Evolutionary conservation across 2,888 invertebrate genomes (phyloP), one percentile per base, ranked within the genome.

Genomic region (Caenorhabditis wallacei): DNA sequence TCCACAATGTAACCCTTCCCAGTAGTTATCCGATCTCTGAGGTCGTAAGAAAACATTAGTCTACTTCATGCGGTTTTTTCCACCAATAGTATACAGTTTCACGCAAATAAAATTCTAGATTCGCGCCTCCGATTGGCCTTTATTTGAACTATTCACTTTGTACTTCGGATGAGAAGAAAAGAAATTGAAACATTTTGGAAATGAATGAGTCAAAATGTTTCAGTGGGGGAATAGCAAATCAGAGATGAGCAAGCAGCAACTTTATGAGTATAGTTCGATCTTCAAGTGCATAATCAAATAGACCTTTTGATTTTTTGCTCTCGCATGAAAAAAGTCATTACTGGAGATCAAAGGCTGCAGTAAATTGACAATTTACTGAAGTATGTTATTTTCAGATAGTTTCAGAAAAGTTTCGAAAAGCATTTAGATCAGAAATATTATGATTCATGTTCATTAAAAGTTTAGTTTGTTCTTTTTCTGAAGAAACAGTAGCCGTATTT

Each of bases 81-180:
- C 61, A 24, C 57, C 64, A 66, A 78, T 66, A 76, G 82, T 82
- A 82, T 82, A 82, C 82, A 76, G 82, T 82, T 82, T 76, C 82
- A 82, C 71, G 76, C 70, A 71, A 81, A 79, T 71, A 79, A 26
- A 40, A 71, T 80, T 75, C 80, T 75, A 61, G 80, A 80, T 80
- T 80, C 51, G 35, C 61, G 22, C 35, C 24, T 26, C 71, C 64
- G 79, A 48, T 80, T 53, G 63, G 40, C 61, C 48, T 46, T 64
- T 69, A 54, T 80, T 80, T 74, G 72, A 74, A 69, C 80, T 74
- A 54, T 70, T 69, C 54, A 74, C 61, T 59, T 66, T 57, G 35
- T 26, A 22, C 53, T 48, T 35, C 20, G 13, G 40, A 48, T 51
- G 70, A 71, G 57, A 35, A 48, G 59, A 78, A 61, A 78, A 78